A percentile compares a stretch with the other conserved stretches of the same genome.
These are phyloP conservation scores for Plebejus anna DNA, from an alignment of 2,888 invertebrate species.

Conservation along the genomic window DNA sequence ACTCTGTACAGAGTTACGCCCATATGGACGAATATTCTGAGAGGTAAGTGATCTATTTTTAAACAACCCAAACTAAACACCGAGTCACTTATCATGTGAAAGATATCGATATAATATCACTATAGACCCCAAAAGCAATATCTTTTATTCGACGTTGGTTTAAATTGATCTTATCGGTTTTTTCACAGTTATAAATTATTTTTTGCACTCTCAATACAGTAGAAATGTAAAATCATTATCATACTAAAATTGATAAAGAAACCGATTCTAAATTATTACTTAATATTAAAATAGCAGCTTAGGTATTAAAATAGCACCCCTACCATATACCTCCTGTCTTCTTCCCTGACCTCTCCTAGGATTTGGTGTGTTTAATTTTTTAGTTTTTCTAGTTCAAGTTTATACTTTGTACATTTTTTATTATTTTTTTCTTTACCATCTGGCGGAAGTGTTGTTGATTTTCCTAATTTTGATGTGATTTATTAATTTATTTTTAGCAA, in stretches of 20 bases:
- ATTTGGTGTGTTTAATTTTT: constrained; percentile 79
- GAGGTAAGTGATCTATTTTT: constrained; percentile 86
- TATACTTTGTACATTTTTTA: constrained; percentile 58
- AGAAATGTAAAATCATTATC: constrained; percentile 67
- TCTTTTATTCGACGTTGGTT: constrained; percentile 62
- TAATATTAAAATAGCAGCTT: constrained; percentile 57
- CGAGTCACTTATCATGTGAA: constrained; percentile 69
- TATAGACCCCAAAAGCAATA: constrained; percentile 46
- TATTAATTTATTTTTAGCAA: constrained; percentile 64
- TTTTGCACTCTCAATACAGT: constrained; percentile 73
- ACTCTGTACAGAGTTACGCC: constrained; percentile 98
- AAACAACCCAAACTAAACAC: constrained; percentile 48
- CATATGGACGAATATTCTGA: constrained; percentile 98
- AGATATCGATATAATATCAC: constrained; percentile 53
- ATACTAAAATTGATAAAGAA: constrained; percentile 56
- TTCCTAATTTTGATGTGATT: constrained; percentile 73
- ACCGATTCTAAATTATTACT: constrained; percentile 36
- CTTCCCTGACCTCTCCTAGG: constrained; percentile 77
- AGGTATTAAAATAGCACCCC: constrained; percentile 66
- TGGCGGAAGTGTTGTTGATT: constrained; percentile 79
- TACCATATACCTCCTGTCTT: constrained; percentile 71
- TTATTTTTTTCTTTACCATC: constrained; percentile 63
- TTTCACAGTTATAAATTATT: constrained; percentile 67
- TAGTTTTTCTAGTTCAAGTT: constrained; percentile 53
- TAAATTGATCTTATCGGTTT: constrained; percentile 63